These are phyloP conservation scores for Oryzias dopingdopingensis DNA, from an alignment of 2,797 vertebrate genomes.

Conservation along the genomic window DNA sequence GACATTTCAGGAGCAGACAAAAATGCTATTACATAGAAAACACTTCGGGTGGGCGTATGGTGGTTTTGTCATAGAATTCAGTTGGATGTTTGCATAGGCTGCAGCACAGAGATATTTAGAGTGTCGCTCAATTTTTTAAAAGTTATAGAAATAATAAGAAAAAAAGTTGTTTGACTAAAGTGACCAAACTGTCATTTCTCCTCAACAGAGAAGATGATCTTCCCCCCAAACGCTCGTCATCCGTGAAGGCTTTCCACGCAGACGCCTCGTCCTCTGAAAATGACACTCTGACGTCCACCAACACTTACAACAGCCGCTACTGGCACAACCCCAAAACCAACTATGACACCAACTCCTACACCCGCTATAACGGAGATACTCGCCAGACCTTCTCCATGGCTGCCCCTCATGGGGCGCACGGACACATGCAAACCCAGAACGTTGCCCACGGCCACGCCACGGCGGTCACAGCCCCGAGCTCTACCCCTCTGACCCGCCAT, in stretches of 20 bases:
- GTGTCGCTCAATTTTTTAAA: too few species aligned
- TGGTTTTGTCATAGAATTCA: too few species aligned
- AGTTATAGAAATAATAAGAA: too few species aligned
- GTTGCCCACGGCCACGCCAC: constrained; percentile 57
- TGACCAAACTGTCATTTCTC: constrained; percentile 6
- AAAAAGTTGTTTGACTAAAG: neutral
- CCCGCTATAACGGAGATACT: constrained; percentile 86
- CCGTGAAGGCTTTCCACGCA: constrained; percentile 89
- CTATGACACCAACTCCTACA: constrained; percentile 86
- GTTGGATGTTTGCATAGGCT: too few species aligned
- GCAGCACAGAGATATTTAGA: too few species aligned
- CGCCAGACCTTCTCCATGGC: constrained; percentile 84
- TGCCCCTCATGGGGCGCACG: constrained; percentile 37
- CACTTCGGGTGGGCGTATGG: too few species aligned
- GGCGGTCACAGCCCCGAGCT: constrained; percentile 74
- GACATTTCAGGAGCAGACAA: too few species aligned
- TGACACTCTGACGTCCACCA: constrained; percentile 94
- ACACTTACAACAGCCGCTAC: constrained; percentile 96
- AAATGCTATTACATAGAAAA: too few species aligned
- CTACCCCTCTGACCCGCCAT: constrained; percentile 62
- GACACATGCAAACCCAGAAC: constrained; percentile 64
- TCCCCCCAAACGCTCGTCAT: constrained; percentile 87
- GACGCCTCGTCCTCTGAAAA: constrained; percentile 96
- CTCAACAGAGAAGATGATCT: constrained; percentile 92
- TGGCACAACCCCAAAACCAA: constrained; percentile 92